Percentiles rank a stretch among this genome's conserved stretches.
phyloP scores from a whole-genome alignment of 1,140 invertebrate species.

The Psix sp. region DNA sequence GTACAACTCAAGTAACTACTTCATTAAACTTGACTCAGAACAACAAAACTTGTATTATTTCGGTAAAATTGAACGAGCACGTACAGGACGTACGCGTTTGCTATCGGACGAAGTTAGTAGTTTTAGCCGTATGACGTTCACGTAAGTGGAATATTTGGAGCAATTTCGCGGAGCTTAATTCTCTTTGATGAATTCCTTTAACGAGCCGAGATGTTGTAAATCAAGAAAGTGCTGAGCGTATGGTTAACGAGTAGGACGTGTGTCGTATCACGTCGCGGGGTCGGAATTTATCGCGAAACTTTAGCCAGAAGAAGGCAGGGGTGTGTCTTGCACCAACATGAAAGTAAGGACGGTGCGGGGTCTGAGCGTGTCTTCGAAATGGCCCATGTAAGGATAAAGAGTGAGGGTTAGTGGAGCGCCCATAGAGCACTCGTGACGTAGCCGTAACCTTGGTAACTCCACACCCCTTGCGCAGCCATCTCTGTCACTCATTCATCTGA shows the following conservation, averaged over 20 bases:
- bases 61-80: neutral
- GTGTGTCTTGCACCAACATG: slow-evolving; percentile 28
- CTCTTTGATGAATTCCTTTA: slow-evolving; percentile 39
- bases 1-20: no score
- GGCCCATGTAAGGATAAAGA: slow-evolving; percentile 46
- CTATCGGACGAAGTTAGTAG: slow-evolving; percentile 17
- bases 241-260: slow-evolving; percentile 25
- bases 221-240: slow-evolving; percentile 20
- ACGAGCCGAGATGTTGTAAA: slow-evolving; percentile 27
- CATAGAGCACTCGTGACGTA: slow-evolving; percentile 68
- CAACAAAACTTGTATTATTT: neutral
- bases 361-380: slow-evolving; percentile 34
- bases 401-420: slow-evolving; percentile 54
- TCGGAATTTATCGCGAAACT: slow-evolving; percentile 60
- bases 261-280: slow-evolving; percentile 30
- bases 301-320: slow-evolving; percentile 30
- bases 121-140: slow-evolving; percentile 14
- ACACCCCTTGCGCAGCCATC: slow-evolving; percentile 38
- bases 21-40: neutral
- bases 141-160: slow-evolving; percentile 26
- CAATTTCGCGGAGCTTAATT: slow-evolving; percentile 11
- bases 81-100: slow-evolving; percentile 9
- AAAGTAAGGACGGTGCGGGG: slow-evolving; percentile 12
- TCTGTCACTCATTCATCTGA: slow-evolving; percentile 31
- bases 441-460: slow-evolving; percentile 73